Conservation (phyloP, 2,888 invertebrate species). For the Auanema freiburgensis region DNA sequence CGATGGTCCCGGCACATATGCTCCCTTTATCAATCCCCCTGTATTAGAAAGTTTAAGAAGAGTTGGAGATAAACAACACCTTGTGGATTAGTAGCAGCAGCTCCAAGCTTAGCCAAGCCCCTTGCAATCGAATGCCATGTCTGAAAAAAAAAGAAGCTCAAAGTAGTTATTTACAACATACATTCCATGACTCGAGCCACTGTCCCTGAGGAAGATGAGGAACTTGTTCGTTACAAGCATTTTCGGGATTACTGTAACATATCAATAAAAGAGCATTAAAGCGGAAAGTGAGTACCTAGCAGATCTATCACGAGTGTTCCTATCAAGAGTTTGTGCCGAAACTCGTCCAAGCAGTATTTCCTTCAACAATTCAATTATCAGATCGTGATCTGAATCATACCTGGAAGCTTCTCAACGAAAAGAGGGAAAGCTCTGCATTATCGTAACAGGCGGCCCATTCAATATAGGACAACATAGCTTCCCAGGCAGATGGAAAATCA, state of each 20-base stretch:
- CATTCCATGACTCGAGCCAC: slow-evolving; percentile 61
- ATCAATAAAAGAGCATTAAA: background rate
- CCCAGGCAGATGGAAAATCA: slow-evolving; percentile 92
- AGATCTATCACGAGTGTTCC: slow-evolving; percentile 31
- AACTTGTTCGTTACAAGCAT: slow-evolving; percentile 19
- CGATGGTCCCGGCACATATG: slow-evolving; percentile 85
- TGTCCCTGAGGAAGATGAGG: slow-evolving; percentile 52
- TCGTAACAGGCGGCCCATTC: slow-evolving; percentile 83
- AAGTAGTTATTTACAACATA: slow-evolving; percentile 11
- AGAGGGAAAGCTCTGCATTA: slow-evolving; percentile 88
- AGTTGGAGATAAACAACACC: background rate
- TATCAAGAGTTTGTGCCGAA: slow-evolving; percentile 46
- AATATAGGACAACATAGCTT: slow-evolving; percentile 86
- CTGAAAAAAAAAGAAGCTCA: slow-evolving; percentile 10
- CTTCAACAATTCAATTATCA: background rate
- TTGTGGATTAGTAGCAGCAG: slow-evolving; percentile 16
- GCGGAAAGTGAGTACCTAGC: background rate
- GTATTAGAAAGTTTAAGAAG: background rate
- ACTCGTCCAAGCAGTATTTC: slow-evolving; percentile 41
- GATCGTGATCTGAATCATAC: slow-evolving; percentile 68
- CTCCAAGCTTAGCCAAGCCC: slow-evolving; percentile 34
- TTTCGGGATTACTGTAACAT: slow-evolving; percentile 21
- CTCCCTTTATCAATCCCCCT: slow-evolving; percentile 12
- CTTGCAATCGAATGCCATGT: slow-evolving; percentile 39
- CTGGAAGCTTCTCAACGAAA: slow-evolving; percentile 93